Percentiles rank a stretch among this genome's conserved stretches.
phyloP scores from a whole-genome alignment of 2,888 invertebrate genomes.

The Phengaris alcon region DNA sequence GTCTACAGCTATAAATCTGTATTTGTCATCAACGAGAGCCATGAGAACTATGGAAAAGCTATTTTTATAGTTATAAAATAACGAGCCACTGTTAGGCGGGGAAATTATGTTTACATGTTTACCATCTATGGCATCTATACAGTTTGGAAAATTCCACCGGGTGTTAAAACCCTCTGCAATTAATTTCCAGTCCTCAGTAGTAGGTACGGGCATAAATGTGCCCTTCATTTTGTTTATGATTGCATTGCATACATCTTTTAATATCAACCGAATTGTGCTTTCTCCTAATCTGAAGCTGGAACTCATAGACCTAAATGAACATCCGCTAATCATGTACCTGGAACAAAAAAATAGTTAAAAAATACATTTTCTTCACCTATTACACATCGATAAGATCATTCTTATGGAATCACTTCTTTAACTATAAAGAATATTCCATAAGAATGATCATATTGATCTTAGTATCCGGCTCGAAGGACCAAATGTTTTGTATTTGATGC shows the following conservation, averaged over 20 bases:
- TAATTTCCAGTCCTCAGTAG: conserved; percentile 33
- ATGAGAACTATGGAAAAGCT: conserved; percentile 37
- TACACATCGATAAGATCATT: no score
- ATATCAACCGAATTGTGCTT: conserved; percentile 6
- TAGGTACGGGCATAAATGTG: conserved; percentile 34
- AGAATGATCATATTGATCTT: background rate
- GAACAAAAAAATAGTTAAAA: background rate
- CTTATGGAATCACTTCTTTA: background rate
- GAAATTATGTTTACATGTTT: conserved; percentile 39
- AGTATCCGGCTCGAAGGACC: no score
- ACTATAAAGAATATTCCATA: conserved; percentile 1
- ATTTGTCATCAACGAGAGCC: conserved; percentile 35
- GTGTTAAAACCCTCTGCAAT: conserved; percentile 34
- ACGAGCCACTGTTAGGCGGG: conserved; percentile 35
- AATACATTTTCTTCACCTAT: no score
- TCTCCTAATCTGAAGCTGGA: conserved; percentile 6
- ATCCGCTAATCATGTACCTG: conserved; percentile 6
- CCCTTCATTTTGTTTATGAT: conserved; percentile 9
- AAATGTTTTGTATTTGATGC: no score
- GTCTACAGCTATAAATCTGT: conserved; percentile 36
- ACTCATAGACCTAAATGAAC: conserved; percentile 14
- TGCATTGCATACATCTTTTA: conserved; percentile 12
- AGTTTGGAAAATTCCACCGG: conserved; percentile 39
- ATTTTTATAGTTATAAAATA: conserved; percentile 39
- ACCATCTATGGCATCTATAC: conserved; percentile 38